Conservation (phyloP, 2,113 vertebrate species). For the Pluvialis apricaria region DNA sequence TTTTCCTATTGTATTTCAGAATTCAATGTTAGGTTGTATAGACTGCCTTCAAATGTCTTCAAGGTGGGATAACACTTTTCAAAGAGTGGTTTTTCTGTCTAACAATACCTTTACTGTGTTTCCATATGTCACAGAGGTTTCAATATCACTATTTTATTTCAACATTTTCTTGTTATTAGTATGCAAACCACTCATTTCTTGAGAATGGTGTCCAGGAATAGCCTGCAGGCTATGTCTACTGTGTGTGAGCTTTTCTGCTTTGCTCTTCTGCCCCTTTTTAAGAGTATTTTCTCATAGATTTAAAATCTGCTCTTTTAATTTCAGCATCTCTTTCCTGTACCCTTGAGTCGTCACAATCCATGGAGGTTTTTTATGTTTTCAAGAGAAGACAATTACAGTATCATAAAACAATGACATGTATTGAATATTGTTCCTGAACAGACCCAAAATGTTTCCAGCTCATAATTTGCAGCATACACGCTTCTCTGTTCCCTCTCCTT, state of each 20-base stretch:
- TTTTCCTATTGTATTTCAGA: background rate
- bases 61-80: background rate
- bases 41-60: background rate
- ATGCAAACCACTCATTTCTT: background rate
- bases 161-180: background rate
- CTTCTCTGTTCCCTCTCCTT: background rate
- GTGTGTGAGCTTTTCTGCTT: background rate
- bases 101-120: background rate
- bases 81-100: background rate
- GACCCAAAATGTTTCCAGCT: background rate
- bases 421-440: background rate
- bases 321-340: background rate
- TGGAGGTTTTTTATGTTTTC: background rate
- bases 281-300: background rate
- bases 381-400: background rate
- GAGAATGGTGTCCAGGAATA: background rate
- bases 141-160: background rate
- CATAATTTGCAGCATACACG: background rate
- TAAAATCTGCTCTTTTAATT: background rate
- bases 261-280: background rate
- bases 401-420: background rate
- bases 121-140: background rate
- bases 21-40: background rate
- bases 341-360: background rate
- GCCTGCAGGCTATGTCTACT: background rate